phyloP scores from a whole-genome alignment of 2,888 invertebrate genomes.

The Cactoblastis cactorum region DNA sequence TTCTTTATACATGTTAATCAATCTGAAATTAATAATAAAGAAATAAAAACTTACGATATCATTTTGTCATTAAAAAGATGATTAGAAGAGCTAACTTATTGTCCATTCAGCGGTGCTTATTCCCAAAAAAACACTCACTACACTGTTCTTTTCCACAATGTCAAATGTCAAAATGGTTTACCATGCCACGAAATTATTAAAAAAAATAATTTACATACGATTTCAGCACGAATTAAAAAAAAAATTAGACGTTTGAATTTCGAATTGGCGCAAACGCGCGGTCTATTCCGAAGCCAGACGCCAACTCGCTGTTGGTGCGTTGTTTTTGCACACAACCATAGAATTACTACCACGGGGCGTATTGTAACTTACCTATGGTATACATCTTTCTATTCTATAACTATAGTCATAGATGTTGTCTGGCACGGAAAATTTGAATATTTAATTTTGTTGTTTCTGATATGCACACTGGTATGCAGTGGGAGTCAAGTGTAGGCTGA shows the following conservation, averaged over 20 bases:
- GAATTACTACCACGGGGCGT: constrained; percentile 59
- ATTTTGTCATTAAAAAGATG: constrained; percentile 68
- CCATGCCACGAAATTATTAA: background rate
- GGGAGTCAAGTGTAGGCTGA: constrained; percentile 16
- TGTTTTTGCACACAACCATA: constrained; percentile 48
- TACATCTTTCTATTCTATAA: constrained; percentile 57
- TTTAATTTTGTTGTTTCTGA: constrained; percentile 11
- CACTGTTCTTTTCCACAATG: constrained; percentile 25
- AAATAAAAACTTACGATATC: constrained; percentile 69
- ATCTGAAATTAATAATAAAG: too few species aligned
- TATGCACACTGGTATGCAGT: constrained; percentile 19
- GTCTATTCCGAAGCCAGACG: constrained; percentile 66
- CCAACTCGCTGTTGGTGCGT: constrained; percentile 63
- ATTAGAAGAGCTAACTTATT: constrained; percentile 60
- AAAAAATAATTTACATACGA: background rate
- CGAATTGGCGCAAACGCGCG: constrained; percentile 62
- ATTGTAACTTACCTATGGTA: constrained; percentile 62
- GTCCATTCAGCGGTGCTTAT: constrained; percentile 49
- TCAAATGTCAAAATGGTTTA: background rate
- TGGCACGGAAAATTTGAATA: constrained; percentile 15
- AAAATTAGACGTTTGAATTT: constrained; percentile 42
- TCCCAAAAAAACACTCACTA: constrained; percentile 44
- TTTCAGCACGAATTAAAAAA: constrained; percentile 22
- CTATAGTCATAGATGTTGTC: constrained; percentile 43
- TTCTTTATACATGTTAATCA: too few species aligned